A percentile compares a stretch with the other conserved stretches of the same genome.
These are phyloP conservation scores for Leptinotarsa defecta DNA, from an alignment of 1,140 invertebrate genomes.

Conservation along the genomic window DNA sequence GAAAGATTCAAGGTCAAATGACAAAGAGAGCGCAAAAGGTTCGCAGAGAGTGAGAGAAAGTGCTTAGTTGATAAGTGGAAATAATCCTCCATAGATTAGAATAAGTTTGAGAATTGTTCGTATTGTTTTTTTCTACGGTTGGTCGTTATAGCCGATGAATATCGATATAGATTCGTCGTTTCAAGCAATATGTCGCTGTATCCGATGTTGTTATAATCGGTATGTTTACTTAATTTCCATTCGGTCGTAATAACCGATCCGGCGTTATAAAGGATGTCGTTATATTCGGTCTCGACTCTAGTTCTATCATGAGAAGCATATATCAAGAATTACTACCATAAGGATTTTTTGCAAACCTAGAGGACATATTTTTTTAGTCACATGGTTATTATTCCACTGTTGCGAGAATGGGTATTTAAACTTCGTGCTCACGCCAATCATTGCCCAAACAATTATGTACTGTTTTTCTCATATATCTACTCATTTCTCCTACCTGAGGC, in stretches of 20 bases:
- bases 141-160: neutral
- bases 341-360: too few species aligned
- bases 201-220: neutral
- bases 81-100: neutral
- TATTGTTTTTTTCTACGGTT: neutral
- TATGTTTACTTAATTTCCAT: neutral
- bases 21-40: too few species aligned
- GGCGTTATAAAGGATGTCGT: neutral
- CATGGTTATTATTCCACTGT: too few species aligned
- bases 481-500: slow-evolving; percentile 33
- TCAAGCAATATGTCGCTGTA: neutral
- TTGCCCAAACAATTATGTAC: too few species aligned
- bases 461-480: too few species aligned
- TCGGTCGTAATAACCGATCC: neutral
- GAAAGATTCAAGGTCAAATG: too few species aligned
- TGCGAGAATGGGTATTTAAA: too few species aligned
- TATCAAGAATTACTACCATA: too few species aligned
- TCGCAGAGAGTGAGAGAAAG: neutral
- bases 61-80: neutral
- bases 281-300: too few species aligned
- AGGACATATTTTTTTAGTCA: too few species aligned
- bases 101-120: neutral
- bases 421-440: too few species aligned
- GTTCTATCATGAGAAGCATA: too few species aligned
- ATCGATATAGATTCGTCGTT: neutral